A percentile compares a stretch with the other conserved stretches of the same genome.
These are phyloP conservation scores for Epiblema foenella DNA, from an alignment of 2,888 invertebrate genomes.

Conservation along the genomic window DNA sequence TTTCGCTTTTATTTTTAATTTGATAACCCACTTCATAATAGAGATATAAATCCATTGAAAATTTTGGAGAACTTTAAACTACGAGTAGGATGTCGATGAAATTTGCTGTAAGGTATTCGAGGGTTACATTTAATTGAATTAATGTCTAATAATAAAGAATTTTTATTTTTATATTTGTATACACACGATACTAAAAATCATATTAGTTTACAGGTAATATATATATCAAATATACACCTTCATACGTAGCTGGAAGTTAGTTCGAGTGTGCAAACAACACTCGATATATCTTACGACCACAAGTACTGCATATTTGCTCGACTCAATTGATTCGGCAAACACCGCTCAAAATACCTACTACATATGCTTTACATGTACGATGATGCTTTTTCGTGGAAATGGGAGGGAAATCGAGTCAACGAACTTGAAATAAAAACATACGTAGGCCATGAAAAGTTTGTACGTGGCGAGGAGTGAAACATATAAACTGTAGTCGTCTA, in stretches of 20 bases:
- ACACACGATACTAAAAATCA: not conserved
- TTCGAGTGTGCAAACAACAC: conserved; percentile 38
- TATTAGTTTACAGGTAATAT: not conserved
- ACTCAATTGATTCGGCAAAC: conserved; percentile 57
- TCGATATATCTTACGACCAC: conserved; percentile 53
- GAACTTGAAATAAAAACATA: conserved; percentile 32
- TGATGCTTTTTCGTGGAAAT: conserved; percentile 36
- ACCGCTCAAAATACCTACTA: conserved; percentile 50
- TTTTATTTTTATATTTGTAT: not conserved
- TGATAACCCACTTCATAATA: too few relatives aligned
- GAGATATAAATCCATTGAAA: too few relatives aligned
- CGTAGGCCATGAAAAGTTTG: conserved; percentile 23
- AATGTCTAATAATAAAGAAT: too few relatives aligned
- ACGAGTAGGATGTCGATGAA: too few relatives aligned
- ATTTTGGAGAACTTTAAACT: too few relatives aligned
- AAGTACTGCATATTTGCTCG: conserved; percentile 54
- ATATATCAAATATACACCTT: not conserved
- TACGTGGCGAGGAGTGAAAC: conserved; percentile 7
- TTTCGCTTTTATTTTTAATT: too few relatives aligned
- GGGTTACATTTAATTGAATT: too few relatives aligned
- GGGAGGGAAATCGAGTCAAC: conserved; percentile 32
- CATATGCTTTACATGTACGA: conserved; percentile 43
- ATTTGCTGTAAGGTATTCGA: too few relatives aligned
- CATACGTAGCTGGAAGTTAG: conserved; percentile 23
- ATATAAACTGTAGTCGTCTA: conserved; percentile 7